Conservation (phyloP, 2,113 vertebrate genomes). For the Calyptommatus sinebrachiatus region DNA sequence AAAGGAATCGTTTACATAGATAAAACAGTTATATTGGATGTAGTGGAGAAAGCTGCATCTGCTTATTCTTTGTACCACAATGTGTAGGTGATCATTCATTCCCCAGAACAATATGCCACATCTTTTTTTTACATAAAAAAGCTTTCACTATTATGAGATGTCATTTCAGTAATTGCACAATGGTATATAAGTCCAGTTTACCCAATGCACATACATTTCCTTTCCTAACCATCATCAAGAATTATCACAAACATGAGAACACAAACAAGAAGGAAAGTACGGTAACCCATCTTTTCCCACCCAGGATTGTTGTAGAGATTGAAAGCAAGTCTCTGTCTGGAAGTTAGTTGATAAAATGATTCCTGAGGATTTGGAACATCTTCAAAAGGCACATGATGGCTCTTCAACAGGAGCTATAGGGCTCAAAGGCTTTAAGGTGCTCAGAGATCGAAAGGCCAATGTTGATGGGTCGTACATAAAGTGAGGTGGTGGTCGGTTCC, state of each 20-base stretch:
- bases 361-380: constrained; percentile 61
- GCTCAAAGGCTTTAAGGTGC: constrained; percentile 83
- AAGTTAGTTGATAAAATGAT: constrained; percentile 36
- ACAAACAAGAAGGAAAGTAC: constrained; percentile 22
- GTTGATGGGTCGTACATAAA: constrained; percentile 85
- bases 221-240: constrained; percentile 7
- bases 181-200: constrained; percentile 1
- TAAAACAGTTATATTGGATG: constrained; percentile 10
- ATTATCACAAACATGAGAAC: not conserved
- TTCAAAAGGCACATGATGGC: constrained; percentile 80
- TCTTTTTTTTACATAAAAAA: constrained; percentile 5
- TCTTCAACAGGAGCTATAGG: constrained; percentile 81
- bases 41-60: constrained; percentile 4
- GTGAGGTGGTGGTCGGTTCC: constrained; percentile 74
- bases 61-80: not conserved
- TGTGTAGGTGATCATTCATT: not conserved
- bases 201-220: constrained; percentile 29
- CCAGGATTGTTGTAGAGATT: constrained; percentile 20
- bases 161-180: not conserved
- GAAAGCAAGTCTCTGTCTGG: constrained; percentile 41
- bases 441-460: constrained; percentile 88
- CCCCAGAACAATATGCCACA: not conserved
- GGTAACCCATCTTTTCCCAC: not conserved
- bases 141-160: not conserved
- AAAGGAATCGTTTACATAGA: constrained; percentile 15